A percentile compares a stretch with the other conserved stretches of the same genome.
Evolutionary conservation across 1,140 invertebrate genomes (phyloP).

Genomic region (Papilio glaucus): DNA sequence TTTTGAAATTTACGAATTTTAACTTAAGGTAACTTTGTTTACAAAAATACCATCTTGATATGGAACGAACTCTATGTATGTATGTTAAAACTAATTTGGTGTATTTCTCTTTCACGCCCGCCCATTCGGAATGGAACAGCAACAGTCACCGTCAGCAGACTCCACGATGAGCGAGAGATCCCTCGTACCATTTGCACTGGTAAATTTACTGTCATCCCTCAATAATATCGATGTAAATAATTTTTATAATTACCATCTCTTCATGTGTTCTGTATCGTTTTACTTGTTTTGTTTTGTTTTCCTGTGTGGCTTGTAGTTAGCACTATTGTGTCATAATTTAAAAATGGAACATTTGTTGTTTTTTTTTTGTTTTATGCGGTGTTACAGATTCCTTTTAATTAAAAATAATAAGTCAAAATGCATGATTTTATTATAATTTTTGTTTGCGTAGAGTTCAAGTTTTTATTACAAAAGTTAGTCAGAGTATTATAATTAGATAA

Average conservation of each 20-base stretch:
- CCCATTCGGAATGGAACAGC: conserved; percentile 64
- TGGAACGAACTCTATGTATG: background rate
- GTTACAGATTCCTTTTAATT: conserved; percentile 33
- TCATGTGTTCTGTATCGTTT: conserved; percentile 40
- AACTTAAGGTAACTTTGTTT: no score
- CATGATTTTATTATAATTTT: background rate
- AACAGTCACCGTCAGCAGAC: conserved; percentile 82
- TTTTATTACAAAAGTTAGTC: no score
- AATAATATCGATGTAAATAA: conserved; percentile 79
- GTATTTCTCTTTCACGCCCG: conserved; percentile 65
- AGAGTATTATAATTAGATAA: background rate
- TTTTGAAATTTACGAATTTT: no score
- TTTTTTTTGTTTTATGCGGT: background rate
- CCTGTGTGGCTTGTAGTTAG: background rate
- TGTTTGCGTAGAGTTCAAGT: background rate
- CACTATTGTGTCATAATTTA: background rate
- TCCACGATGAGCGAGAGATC: conserved; percentile 83
- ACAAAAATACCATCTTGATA: no score
- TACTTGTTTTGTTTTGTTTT: background rate
- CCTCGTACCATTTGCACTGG: conserved; percentile 81
- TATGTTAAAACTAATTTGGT: conserved; percentile 34
- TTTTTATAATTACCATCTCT: conserved; percentile 57
- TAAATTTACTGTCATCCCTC: conserved; percentile 78
- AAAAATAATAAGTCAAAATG: background rate
- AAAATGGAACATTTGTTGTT: conserved; percentile 34